A percentile compares a stretch with the other conserved stretches of the same genome.
Conservation (phyloP, 2,113 vertebrate genomes). For the Silurus meridionalis region DNA sequence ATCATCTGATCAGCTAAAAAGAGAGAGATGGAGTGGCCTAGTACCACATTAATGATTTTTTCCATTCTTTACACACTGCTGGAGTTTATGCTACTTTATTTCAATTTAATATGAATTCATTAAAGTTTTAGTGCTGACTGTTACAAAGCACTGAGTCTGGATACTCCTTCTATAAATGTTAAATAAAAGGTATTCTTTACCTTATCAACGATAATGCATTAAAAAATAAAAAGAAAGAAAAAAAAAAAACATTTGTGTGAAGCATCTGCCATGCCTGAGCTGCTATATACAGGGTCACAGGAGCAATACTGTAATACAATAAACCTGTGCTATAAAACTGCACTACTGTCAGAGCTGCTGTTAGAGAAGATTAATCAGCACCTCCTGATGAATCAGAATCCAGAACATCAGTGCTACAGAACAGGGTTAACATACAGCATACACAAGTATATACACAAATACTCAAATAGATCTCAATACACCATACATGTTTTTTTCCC, state of each 20-base stretch:
- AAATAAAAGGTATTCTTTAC: not conserved
- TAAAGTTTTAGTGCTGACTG: not conserved
- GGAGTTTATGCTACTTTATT: not conserved
- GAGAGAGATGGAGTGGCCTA: not conserved
- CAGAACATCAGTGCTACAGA: not conserved
- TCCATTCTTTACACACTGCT: not conserved
- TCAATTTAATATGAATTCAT: not conserved
- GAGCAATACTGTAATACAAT: not conserved
- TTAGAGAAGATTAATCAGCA: not conserved
- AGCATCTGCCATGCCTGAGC: not conserved
- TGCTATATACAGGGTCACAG: not conserved
- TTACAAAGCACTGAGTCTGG: not conserved
- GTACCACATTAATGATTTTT: not conserved
- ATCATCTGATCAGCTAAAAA: not conserved
- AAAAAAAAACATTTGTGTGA: not conserved
- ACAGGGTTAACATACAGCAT: not conserved
- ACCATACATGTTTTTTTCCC: not conserved
- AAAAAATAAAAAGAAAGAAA: not conserved
- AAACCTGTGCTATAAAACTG: not conserved
- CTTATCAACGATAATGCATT: not conserved
- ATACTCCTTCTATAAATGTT: not conserved
- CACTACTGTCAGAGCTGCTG: not conserved
- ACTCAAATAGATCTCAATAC: not conserved
- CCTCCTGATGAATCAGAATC: not conserved
- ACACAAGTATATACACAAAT: not conserved